Percentiles rank a stretch among this genome's conserved stretches.
These are phyloP conservation scores for Osmerus eperlanus DNA, from an alignment of 2,113 vertebrate species.

Conservation along the genomic window DNA sequence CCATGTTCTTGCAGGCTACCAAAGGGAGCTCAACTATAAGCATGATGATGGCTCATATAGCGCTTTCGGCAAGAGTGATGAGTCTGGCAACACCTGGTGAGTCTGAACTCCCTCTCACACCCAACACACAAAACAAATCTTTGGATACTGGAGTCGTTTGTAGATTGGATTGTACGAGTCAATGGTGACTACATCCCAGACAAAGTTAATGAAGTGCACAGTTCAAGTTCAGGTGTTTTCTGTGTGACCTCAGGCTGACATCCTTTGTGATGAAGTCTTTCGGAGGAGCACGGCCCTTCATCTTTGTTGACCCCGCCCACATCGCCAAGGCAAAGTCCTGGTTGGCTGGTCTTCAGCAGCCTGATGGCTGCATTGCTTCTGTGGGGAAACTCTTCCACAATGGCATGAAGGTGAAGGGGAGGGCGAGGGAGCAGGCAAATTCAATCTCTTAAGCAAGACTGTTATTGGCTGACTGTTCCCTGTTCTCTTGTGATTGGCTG, in stretches of 20 bases:
- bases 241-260: conserved; percentile 74
- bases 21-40: conserved; percentile 81
- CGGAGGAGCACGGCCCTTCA: conserved; percentile 67
- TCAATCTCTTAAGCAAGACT: no score
- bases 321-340: conserved; percentile 70
- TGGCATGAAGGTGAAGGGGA: conserved; percentile 71
- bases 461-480: no score
- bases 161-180: no score
- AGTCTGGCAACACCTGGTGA: conserved; percentile 85
- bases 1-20: conserved; percentile 74
- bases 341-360: conserved; percentile 69
- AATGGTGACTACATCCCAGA: no score
- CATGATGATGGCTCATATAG: conserved; percentile 84
- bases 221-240: neutral
- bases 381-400: conserved; percentile 77
- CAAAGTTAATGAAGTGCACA: neutral
- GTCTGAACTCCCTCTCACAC: conserved; percentile 27
- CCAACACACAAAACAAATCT: neutral
- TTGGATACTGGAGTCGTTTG: neutral
- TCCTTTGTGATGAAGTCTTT: conserved; percentile 87
- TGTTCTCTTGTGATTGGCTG: neutral
- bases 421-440: neutral
- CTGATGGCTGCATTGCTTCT: conserved; percentile 72
- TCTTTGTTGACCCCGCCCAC: conserved; percentile 69
- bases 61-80: conserved; percentile 77